Conservation (phyloP, 2,888 invertebrate species). For the Netelia melanura region DNA sequence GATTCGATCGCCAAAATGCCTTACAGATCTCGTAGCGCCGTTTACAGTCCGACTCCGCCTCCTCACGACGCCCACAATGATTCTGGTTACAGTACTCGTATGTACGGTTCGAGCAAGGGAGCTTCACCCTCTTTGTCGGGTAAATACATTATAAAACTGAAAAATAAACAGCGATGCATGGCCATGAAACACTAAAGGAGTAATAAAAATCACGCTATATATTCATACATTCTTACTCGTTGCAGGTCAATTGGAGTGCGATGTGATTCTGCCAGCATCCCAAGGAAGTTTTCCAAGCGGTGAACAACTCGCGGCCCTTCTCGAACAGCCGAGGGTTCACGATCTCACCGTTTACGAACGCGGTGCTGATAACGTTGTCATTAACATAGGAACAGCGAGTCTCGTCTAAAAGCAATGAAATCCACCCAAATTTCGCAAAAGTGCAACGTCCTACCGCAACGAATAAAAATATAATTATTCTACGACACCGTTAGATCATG, state of each 20-base stretch:
- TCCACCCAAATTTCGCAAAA: constrained; percentile 43
- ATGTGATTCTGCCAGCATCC: constrained; percentile 77
- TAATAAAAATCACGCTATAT: not conserved
- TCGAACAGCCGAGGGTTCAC: constrained; percentile 79
- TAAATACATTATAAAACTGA: constrained; percentile 55
- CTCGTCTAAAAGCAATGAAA: constrained; percentile 86
- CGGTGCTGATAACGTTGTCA: constrained; percentile 78
- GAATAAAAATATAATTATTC: constrained; percentile 24
- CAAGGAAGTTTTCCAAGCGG: constrained; percentile 76
- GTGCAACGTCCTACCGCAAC: constrained; percentile 29
- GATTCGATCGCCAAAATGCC: constrained; percentile 81
- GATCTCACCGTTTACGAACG: constrained; percentile 80
- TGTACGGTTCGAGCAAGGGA: constrained; percentile 92
- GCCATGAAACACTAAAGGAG: not conserved
- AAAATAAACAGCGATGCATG: not conserved
- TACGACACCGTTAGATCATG: constrained; percentile 26
- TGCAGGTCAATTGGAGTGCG: constrained; percentile 81
- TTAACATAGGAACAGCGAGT: constrained; percentile 88
- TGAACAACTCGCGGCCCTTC: constrained; percentile 78
- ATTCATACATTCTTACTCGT: constrained; percentile 11
- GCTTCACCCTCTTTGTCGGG: constrained; percentile 91
- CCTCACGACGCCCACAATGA: constrained; percentile 90
- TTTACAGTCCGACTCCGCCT: constrained; percentile 85
- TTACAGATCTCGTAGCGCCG: constrained; percentile 85
- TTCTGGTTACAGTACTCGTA: constrained; percentile 94